phyloP scores from a whole-genome alignment of 2,113 vertebrate genomes.

The Tringa solitaria region DNA sequence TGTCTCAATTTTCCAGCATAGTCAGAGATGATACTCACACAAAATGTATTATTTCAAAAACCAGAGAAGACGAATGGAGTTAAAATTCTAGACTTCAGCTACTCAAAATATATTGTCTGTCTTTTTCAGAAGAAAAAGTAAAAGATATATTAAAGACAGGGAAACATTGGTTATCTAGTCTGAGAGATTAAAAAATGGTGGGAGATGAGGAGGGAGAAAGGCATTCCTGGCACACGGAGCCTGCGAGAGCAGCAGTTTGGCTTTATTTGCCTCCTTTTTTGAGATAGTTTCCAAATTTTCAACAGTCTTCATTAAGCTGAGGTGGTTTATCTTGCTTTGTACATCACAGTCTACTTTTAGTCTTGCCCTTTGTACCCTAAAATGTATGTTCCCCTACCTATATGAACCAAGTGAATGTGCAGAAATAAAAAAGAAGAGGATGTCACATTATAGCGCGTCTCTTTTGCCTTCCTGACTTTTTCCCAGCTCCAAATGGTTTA shows the following conservation, averaged over 20 bases:
- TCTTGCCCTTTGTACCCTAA: neutral
- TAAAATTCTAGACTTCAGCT: constrained; percentile 16
- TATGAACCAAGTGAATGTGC: neutral
- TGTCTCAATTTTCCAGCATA: neutral
- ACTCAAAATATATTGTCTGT: neutral
- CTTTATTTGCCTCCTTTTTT: neutral
- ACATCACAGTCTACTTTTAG: neutral
- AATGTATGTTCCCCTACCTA: neutral
- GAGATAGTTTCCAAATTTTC: neutral
- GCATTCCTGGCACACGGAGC: neutral
- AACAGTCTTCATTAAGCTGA: neutral
- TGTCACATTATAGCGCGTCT: neutral
- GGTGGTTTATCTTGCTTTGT: neutral
- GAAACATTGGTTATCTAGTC: neutral
- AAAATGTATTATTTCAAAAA: neutral
- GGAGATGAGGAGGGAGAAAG: neutral
- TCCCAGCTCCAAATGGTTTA: neutral
- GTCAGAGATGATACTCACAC: neutral
- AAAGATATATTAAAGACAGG: neutral
- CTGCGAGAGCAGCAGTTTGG: neutral
- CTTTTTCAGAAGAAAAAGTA: neutral
- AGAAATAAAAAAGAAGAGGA: neutral
- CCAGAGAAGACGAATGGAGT: neutral
- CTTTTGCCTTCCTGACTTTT: neutral
- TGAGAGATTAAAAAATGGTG: neutral